Conservation (phyloP, 1,140 invertebrate genomes). For the Nasonia longicornis region DNA sequence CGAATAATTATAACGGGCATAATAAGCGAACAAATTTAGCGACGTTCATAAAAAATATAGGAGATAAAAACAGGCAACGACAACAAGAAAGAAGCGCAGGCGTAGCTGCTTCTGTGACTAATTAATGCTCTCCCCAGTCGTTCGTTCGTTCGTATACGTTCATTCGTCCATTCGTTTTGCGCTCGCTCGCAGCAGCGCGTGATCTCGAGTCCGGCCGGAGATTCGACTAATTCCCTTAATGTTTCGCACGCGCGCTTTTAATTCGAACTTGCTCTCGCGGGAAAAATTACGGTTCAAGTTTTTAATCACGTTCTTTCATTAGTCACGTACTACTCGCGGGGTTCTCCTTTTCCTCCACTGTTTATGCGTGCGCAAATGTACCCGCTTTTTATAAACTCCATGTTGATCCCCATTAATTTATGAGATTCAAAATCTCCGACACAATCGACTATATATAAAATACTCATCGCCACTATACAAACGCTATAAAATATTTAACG, state of each 20-base stretch:
- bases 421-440: too few species aligned
- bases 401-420: too few species aligned
- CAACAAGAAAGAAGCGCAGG: not conserved
- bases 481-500: not conserved
- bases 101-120: not conserved
- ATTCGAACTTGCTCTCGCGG: constrained; percentile 51
- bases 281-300: constrained; percentile 62
- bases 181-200: not conserved
- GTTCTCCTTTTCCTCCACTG: not conserved
- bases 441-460: too few species aligned
- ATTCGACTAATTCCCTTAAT: constrained; percentile 33
- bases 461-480: not conserved
- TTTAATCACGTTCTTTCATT: constrained; percentile 63
- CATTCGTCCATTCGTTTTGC: not conserved
- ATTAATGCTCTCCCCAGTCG: not conserved
- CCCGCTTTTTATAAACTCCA: too few species aligned
- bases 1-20: not conserved
- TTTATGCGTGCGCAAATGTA: not conserved
- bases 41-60: too few species aligned
- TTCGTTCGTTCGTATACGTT: not conserved
- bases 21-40: too few species aligned
- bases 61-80: too few species aligned
- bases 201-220: not conserved
- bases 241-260: constrained; percentile 43
- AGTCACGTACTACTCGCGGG: constrained; percentile 57